Percentiles rank a stretch among this genome's conserved stretches.
Evolutionary conservation across 2,113 vertebrate genomes (phyloP).

Genomic region (Coryphaenoides rupestris): DNA sequence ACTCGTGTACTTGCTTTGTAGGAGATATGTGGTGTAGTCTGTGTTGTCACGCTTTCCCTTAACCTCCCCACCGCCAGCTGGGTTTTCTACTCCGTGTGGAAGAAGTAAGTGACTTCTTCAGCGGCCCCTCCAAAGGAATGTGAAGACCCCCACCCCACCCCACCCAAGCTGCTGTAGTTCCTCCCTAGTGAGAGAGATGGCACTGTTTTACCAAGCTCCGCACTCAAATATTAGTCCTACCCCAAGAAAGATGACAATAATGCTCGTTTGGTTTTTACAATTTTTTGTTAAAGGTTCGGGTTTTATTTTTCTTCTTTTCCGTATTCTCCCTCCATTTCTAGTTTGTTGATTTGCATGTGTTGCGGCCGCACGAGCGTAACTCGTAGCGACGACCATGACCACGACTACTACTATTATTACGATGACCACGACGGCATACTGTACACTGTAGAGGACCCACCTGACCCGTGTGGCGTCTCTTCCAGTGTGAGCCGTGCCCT

Average conservation of each 20-base stretch:
- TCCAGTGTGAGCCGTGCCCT: too few relatives aligned
- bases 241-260: neutral
- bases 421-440: too few relatives aligned
- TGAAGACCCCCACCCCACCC: slow-evolving; percentile 60
- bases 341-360: slow-evolving; percentile 48
- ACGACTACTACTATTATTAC: too few relatives aligned
- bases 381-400: too few relatives aligned
- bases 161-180: slow-evolving; percentile 60
- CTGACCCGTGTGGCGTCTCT: too few relatives aligned
- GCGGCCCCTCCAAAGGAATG: slow-evolving; percentile 69
- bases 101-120: slow-evolving; percentile 76
- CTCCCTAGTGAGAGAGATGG: slow-evolving; percentile 63
- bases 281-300: slow-evolving; percentile 58
- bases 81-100: slow-evolving; percentile 97
- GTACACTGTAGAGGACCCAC: too few relatives aligned
- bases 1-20: too few relatives aligned
- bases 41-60: slow-evolving; percentile 71
- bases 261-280: slow-evolving; percentile 39
- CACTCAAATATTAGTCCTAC: slow-evolving; percentile 1
- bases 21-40: too few relatives aligned
- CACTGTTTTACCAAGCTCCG: slow-evolving; percentile 33
- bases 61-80: slow-evolving; percentile 80
- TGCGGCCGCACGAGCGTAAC: slow-evolving; percentile 4
- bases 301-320: too few relatives aligned
- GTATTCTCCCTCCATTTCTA: slow-evolving; percentile 11